Percentiles rank a stretch among this genome's conserved stretches.
Conservation (phyloP, 37 sponge, comb jelly and placozoan species). For the Halichondria panicea region DNA sequence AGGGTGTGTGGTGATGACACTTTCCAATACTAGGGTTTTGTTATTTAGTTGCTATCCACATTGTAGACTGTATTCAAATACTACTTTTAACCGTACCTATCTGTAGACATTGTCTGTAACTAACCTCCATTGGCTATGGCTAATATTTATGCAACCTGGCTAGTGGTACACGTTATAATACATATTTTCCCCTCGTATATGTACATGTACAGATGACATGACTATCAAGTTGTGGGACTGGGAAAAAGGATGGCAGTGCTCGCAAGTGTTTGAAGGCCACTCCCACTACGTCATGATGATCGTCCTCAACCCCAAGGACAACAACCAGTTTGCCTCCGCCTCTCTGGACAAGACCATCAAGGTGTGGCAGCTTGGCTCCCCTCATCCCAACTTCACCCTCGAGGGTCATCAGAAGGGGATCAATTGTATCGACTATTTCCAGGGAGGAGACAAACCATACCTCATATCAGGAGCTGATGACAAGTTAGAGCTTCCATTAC, state of each 20-base stretch:
- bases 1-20: too few relatives aligned
- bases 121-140: too few relatives aligned
- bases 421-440: constrained; percentile 96
- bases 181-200: too few relatives aligned
- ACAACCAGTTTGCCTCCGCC: constrained; percentile 97
- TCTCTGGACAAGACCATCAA: constrained; percentile 93
- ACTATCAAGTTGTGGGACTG: constrained; percentile 98
- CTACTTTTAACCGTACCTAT: too few relatives aligned
- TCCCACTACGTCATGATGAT: constrained; percentile 98
- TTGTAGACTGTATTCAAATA: too few relatives aligned
- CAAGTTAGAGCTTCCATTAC: constrained; percentile 29
- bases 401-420: constrained; percentile 98
- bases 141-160: too few relatives aligned
- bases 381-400: constrained; percentile 95
- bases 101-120: too few relatives aligned
- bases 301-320: constrained; percentile 98
- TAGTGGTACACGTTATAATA: too few relatives aligned
- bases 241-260: constrained; percentile 93
- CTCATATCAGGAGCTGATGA: constrained; percentile 98
- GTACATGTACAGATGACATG: constrained; percentile 84
- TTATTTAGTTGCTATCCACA: too few relatives aligned
- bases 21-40: too few relatives aligned
- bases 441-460: constrained; percentile 98
- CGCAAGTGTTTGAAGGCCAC: constrained; percentile 97
- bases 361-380: constrained; percentile 97